Conservation (phyloP, 2,888 invertebrate species). For the Hydropsyche betteni region DNA sequence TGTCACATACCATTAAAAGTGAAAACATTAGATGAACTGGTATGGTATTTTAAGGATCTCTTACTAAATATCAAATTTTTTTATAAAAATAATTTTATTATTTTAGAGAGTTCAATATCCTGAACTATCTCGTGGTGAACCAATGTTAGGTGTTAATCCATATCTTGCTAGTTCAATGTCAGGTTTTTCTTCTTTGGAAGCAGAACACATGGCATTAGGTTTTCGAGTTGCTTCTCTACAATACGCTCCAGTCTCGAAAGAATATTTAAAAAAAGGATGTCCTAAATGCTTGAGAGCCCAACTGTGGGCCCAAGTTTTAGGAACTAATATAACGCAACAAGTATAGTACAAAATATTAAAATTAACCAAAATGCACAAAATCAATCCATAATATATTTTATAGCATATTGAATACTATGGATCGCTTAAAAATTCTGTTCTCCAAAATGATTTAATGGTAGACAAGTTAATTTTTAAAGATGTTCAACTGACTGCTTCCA, state of each 20-base stretch:
- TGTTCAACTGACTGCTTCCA: constrained; percentile 93
- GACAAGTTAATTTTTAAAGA: constrained; percentile 96
- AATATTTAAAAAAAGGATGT: constrained; percentile 87
- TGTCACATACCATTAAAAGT: constrained; percentile 86
- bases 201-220: constrained; percentile 77
- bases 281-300: constrained; percentile 80
- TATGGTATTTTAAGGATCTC: constrained; percentile 59
- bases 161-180: constrained; percentile 65
- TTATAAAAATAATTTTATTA: constrained; percentile 43
- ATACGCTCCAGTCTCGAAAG: constrained; percentile 89
- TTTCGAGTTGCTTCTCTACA: constrained; percentile 79
- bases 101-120: constrained; percentile 73
- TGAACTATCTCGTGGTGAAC: constrained; percentile 80
- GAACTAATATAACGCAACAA: constrained; percentile 75
- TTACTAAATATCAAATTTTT: no score
- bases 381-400: constrained; percentile 52
- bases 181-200: constrained; percentile 70
- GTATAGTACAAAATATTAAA: constrained; percentile 59
- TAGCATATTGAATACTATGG: constrained; percentile 81
- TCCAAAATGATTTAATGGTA: constrained; percentile 90
- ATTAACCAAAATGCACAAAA: constrained; percentile 29
- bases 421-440: constrained; percentile 80
- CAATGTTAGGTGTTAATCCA: constrained; percentile 78
- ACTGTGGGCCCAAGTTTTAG: constrained; percentile 88
- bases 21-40: constrained; percentile 84